phyloP scores from a whole-genome alignment of 64 coral and sea anemone genomes.

The Dendronephthya gigantea region DNA sequence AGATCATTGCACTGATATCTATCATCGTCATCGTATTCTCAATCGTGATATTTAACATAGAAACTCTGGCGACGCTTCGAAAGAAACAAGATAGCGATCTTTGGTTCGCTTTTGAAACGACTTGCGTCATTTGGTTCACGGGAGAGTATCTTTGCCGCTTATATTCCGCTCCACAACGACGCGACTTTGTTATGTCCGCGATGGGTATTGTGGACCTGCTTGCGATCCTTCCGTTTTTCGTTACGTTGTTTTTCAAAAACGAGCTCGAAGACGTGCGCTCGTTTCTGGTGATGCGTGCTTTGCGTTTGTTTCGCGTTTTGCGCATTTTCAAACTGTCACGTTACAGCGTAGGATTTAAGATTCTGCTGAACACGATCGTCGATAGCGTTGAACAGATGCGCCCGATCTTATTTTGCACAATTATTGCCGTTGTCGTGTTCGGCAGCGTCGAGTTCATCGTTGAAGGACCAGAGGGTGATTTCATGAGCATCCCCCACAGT shows the following conservation, averaged over 20 bases:
- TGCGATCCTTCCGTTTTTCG: slow-evolving; percentile 54
- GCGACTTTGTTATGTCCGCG: slow-evolving; percentile 42
- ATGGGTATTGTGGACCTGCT: slow-evolving; percentile 72
- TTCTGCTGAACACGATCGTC: not conserved
- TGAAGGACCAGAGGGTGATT: not conserved
- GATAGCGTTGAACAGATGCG: not conserved
- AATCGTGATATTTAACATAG: not conserved
- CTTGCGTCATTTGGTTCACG: slow-evolving; percentile 76
- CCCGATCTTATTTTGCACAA: not conserved
- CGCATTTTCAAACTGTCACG: slow-evolving; percentile 89
- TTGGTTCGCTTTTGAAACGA: slow-evolving; percentile 47
- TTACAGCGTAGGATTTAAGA: slow-evolving; percentile 23
- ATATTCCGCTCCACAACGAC: slow-evolving; percentile 49
- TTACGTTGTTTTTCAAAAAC: not conserved
- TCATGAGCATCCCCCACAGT: not conserved
- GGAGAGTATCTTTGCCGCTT: slow-evolving; percentile 52
- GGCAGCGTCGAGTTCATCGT: not conserved
- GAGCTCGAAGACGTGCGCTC: slow-evolving; percentile 40
- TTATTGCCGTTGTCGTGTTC: not conserved
- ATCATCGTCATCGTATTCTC: not conserved
- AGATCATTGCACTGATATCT: not conserved
- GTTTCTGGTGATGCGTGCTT: slow-evolving; percentile 47
- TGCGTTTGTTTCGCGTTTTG: slow-evolving; percentile 52
- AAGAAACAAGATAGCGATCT: not conserved
- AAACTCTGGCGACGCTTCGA: not conserved